Base-by-base conservation (phyloP, 2,888 invertebrate species). In the Drosophila ezoana region DNA sequence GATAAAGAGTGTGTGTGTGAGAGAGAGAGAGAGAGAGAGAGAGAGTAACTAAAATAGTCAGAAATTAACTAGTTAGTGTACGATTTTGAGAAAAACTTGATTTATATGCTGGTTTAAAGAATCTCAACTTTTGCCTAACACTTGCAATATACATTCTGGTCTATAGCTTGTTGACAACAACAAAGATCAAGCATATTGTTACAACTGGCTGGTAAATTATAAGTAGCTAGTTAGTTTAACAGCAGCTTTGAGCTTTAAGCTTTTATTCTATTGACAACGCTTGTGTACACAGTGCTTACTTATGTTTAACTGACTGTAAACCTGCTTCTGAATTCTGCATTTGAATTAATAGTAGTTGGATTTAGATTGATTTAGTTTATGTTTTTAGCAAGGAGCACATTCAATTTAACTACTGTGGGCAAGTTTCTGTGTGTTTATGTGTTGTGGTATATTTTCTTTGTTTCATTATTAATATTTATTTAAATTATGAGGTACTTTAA, bases 401-500 rank as follows among this genome's bases (percentile, higher is more conserved):
- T 43, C 28, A 43, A 62, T 61, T 62, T 32, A 52, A 53, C 62
- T 28, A 63, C 47, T 67, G 49, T 76, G 72, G 73, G 63, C 71
- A 63, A 63, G 62, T 65, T 73, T 48, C 57, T 56, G 41, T 48
- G 53, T 56, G 41, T 58, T 49, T 37, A 20, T 41, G 48, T 68
- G 51, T 41, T 28, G 58, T 71, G 67, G 76, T 28, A 53, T 73
- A 35, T 48, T 60, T 58, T 60, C 41, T 76, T 67, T 57, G 41
- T 54, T 58, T 48, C 61, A 66, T 69, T 71, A 72, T 80, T 86
- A 79, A 68, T 71, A 79, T 81, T 80, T 87, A 86, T 85, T 87
- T 86, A 91, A 90, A 93, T 94, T 93, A 95, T 95, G 95, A 95
- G 95, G 95, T 95, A 95, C 95, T 95, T 93, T 94, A 91, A 94